Conservation (phyloP, 2,797 vertebrate genomes). For the Anguilla obscura region DNA sequence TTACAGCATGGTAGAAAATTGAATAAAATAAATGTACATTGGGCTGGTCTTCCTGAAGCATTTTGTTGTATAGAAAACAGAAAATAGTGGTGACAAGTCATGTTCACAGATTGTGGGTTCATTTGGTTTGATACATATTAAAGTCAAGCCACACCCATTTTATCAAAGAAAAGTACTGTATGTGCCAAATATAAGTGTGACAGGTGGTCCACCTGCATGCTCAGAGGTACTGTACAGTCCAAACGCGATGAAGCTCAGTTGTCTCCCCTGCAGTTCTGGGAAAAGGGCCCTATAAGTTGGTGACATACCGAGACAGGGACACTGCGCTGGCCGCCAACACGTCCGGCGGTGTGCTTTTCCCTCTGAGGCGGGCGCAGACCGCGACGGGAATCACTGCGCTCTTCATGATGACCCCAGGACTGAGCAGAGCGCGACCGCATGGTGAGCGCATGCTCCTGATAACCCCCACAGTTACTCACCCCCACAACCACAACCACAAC, state of each 20-base stretch:
- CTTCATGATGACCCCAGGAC: slow-evolving; percentile 92
- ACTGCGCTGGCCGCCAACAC: slow-evolving; percentile 68
- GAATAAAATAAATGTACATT: neutral
- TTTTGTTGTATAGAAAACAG: neutral
- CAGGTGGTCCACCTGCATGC: neutral
- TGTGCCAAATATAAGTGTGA: neutral
- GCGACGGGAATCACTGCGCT: slow-evolving; percentile 60
- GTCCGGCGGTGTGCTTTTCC: slow-evolving; percentile 66
- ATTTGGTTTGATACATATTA: neutral
- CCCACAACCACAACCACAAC: neutral
- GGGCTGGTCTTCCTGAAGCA: neutral
- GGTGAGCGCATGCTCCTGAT: slow-evolving; percentile 70
- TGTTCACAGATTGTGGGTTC: neutral
- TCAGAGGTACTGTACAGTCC: neutral
- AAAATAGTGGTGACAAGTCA: neutral
- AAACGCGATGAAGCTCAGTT: neutral
- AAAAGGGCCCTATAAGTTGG: slow-evolving; percentile 86
- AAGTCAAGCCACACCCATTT: neutral
- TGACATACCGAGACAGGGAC: slow-evolving; percentile 72
- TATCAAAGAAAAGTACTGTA: neutral
- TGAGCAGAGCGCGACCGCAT: slow-evolving; percentile 82
- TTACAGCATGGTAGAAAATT: neutral
- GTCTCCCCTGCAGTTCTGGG: slow-evolving; percentile 80
- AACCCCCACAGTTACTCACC: neutral
- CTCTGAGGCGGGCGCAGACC: slow-evolving; percentile 60